phyloP scores from a whole-genome alignment of 2,113 vertebrate species.

The Mormoops blainvillei region DNA sequence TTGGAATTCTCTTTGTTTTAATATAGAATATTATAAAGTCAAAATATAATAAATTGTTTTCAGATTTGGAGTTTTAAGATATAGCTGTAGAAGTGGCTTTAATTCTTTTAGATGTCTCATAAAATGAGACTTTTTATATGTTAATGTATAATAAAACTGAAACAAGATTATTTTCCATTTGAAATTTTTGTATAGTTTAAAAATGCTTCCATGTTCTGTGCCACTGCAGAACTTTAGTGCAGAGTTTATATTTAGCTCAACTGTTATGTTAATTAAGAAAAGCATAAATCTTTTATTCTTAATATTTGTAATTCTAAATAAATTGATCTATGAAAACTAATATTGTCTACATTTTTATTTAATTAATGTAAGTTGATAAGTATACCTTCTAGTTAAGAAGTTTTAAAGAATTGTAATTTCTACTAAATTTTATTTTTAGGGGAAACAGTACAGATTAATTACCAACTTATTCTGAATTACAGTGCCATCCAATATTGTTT shows the following conservation, averaged over 20 bases:
- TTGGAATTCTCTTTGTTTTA: conserved; percentile 82
- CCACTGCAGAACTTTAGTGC: conserved; percentile 82
- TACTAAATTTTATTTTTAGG: neutral
- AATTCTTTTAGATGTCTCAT: conserved; percentile 84
- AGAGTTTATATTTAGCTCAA: conserved; percentile 87
- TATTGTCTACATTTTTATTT: conserved; percentile 56
- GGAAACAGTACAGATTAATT: neutral
- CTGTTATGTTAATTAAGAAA: conserved; percentile 84
- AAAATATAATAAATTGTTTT: conserved; percentile 83
- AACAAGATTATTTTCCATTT: conserved; percentile 85
- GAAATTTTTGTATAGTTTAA: conserved; percentile 86
- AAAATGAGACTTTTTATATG: conserved; percentile 86
- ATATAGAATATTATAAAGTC: conserved; percentile 85
- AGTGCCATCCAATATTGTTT: neutral
- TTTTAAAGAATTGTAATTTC: conserved; percentile 7
- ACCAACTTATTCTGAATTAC: neutral
- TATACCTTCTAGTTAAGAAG: conserved; percentile 6
- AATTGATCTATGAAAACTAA: conserved; percentile 82
- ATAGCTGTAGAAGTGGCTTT: conserved; percentile 81
- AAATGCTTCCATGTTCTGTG: conserved; percentile 84
- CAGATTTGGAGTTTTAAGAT: conserved; percentile 79
- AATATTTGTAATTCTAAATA: conserved; percentile 84
- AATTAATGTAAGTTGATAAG: neutral
- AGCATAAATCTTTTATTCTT: conserved; percentile 87
- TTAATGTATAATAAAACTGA: conserved; percentile 85